Conservation (phyloP, 2,113 vertebrate genomes). For the Myotis lucifugus region DNA sequence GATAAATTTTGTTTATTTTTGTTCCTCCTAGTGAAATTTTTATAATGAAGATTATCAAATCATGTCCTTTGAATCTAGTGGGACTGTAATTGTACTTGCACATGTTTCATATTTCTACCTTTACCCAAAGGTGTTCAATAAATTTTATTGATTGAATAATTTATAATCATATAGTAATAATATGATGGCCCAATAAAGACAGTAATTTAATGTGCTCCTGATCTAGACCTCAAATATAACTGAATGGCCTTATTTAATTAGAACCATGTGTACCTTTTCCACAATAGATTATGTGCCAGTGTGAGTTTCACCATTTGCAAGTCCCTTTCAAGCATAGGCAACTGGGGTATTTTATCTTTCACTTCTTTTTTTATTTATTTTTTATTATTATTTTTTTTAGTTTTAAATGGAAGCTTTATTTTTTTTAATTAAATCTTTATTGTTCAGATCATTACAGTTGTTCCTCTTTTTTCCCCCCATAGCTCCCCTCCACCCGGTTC, state of each 20-base stretch:
- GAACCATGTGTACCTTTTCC: background rate
- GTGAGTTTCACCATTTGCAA: background rate
- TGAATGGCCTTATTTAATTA: background rate
- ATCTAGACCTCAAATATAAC: background rate
- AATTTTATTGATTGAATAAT: background rate
- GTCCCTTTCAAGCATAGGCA: background rate
- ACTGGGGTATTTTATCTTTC: background rate
- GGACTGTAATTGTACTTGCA: background rate
- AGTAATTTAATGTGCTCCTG: background rate
- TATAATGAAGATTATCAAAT: background rate
- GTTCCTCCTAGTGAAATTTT: background rate
- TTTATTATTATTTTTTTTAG: too few relatives aligned
- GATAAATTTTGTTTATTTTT: constrained; percentile 34
- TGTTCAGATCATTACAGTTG: too few relatives aligned
- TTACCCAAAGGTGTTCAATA: background rate
- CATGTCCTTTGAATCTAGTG: background rate
- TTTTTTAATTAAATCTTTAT: too few relatives aligned
- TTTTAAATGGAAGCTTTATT: too few relatives aligned
- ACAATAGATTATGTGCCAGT: background rate
- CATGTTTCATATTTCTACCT: background rate
- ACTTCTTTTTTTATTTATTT: too few relatives aligned
- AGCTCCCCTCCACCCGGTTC: too few relatives aligned
- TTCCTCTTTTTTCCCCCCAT: too few relatives aligned
- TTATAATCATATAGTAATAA: background rate
- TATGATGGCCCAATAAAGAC: background rate